Evolutionary conservation across 2,113 vertebrate species (phyloP), one percentile per base, ranked within the genome.

Genomic region (Hirundichthys speculiger): DNA sequence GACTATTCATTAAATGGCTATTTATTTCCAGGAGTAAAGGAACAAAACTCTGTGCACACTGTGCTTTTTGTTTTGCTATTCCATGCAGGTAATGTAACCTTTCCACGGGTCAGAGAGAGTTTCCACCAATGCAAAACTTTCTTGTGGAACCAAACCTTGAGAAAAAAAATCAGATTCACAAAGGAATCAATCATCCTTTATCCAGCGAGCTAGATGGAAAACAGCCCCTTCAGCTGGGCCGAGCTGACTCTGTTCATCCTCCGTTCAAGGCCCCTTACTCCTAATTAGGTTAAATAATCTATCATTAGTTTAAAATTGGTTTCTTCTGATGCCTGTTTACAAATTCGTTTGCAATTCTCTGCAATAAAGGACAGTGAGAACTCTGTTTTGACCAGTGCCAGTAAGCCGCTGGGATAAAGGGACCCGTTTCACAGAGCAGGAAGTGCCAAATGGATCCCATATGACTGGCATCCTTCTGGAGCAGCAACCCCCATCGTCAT

Each of bases 371-470:
- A 64, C 46, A 59, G 48, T 60, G 39, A 18, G 19, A 80, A 63
- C 53, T 69, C 72, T 68, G 55, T 79, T 12, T 72, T 21, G 55
- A 79, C 54, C 55, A 68, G 65, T 54, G 38, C 55, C 51, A 49
- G 53, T 13, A 15, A 61, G 42, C 48, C 57, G 54, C 60, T 46
- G 46, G 52, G 69, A 74, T 49, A 68, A 64, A 63, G 53, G 58
- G 63, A 70, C 43, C 63, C 22, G 75, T 64, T 61, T 80, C 30
- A 69, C 43, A 69, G 77, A 49, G 41, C 79, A 86, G 79, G 81
- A 88, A 86, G 83, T 75, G 61, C 43, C 51, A 68, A 91, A 89
- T 91, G 74, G 80, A 81, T 84, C 60, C 86, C 86, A 88, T 83
- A 86, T 88, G 88, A 83, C 46, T 7, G 72, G 58, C 60, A 80